A percentile compares a stretch with the other conserved stretches of the same genome.
Evolutionary conservation across 2,113 vertebrate species (phyloP).

Genomic region (Garra rufa): DNA sequence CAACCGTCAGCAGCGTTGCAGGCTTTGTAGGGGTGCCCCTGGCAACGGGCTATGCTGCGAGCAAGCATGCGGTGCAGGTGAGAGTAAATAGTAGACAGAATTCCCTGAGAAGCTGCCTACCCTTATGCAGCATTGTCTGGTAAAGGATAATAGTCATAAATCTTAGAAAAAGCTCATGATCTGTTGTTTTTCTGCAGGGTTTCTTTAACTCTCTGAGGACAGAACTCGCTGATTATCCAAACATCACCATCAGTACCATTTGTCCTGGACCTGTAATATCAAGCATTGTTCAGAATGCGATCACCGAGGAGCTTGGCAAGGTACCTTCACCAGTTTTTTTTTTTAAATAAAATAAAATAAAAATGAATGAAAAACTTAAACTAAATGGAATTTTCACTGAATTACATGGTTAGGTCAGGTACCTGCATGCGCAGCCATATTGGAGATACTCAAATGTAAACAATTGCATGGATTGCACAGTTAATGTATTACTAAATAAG

Average conservation of each 20-base stretch:
- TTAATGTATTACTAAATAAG: too few relatives aligned
- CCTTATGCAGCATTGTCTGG: neutral
- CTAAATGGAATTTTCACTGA: too few relatives aligned
- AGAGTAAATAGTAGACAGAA: conserved; percentile 6
- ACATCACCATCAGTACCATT: conserved; percentile 84
- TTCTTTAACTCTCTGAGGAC: conserved; percentile 88
- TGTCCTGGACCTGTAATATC: conserved; percentile 94
- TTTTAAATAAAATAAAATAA: neutral
- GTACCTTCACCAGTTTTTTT: conserved; percentile 69
- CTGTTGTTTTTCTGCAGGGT: conserved; percentile 74
- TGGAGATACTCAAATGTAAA: too few relatives aligned
- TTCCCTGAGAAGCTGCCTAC: neutral
- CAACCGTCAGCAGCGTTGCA: conserved; percentile 86
- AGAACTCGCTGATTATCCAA: conserved; percentile 85
- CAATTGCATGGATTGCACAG: too few relatives aligned
- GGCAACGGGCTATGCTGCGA: conserved; percentile 86
- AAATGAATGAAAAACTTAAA: too few relatives aligned
- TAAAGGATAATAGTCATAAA: neutral
- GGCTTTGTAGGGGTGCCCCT: conserved; percentile 83
- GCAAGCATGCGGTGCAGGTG: conserved; percentile 92
- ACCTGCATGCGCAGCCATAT: too few relatives aligned
- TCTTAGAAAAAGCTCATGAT: neutral
- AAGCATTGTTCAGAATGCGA: conserved; percentile 86
- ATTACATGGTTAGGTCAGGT: too few relatives aligned
- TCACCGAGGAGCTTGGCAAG: conserved; percentile 83